phyloP scores from a whole-genome alignment of 2,888 invertebrate species.

The Chymomyza procnemis region DNA sequence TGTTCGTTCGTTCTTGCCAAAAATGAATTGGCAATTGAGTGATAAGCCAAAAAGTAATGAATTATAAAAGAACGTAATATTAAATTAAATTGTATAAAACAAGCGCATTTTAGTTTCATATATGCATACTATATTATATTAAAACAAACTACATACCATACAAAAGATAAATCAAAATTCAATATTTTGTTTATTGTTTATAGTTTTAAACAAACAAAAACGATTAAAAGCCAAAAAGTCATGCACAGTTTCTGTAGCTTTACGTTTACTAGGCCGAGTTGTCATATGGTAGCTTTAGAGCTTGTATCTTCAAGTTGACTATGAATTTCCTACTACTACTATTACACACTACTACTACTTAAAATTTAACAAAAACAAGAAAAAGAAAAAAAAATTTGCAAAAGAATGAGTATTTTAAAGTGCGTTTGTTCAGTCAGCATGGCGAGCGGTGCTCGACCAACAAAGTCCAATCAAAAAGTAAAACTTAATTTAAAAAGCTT shows the following conservation, averaged over 20 bases:
- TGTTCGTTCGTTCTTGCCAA: conserved; percentile 45
- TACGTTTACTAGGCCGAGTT: conserved; percentile 55
- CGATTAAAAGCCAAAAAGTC: conserved; percentile 69
- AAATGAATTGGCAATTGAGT: conserved; percentile 28
- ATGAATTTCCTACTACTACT: conserved; percentile 11
- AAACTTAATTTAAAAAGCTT: neutral
- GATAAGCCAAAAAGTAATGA: conserved; percentile 44
- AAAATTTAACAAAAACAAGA: no score
- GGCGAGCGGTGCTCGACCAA: conserved; percentile 56
- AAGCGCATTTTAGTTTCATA: neutral
- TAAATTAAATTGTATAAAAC: neutral
- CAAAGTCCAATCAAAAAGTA: conserved; percentile 13
- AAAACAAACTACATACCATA: neutral
- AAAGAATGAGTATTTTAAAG: conserved; percentile 55
- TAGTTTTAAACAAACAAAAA: conserved; percentile 16
- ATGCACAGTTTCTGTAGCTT: conserved; percentile 67
- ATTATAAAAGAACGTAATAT: neutral
- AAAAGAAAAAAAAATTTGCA: no score
- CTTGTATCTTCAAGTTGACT: conserved; percentile 66
- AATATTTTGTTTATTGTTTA: conserved; percentile 44
- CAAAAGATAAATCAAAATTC: conserved; percentile 14
- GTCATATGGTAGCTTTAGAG: conserved; percentile 71
- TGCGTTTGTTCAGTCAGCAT: neutral
- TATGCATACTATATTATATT: no score
- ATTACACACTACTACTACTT: no score